These are phyloP conservation scores for Sternarchorhynchus goeldii DNA, from an alignment of 2,797 vertebrate genomes.

Conservation along the genomic window DNA sequence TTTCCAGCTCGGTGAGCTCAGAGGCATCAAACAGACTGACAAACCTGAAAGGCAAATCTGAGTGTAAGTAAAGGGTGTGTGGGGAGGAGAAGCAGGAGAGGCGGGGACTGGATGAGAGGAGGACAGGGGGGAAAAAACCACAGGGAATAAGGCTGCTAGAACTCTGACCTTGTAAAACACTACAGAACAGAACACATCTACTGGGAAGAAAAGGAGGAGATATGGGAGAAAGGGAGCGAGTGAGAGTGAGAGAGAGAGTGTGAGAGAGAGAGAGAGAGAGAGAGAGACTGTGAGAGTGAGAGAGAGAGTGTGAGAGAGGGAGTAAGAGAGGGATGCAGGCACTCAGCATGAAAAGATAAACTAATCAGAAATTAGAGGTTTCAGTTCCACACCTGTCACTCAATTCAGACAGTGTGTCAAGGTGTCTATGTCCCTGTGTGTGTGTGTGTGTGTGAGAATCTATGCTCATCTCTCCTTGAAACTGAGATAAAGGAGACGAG, in stretches of 20 bases:
- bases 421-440: neutral
- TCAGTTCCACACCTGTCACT: constrained; percentile 67
- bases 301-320: constrained; percentile 5
- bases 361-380: constrained; percentile 68
- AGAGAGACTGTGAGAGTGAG: constrained; percentile 40
- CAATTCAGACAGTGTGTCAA: constrained; percentile 53
- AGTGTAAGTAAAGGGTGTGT: constrained; percentile 11
- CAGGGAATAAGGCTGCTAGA: constrained; percentile 36
- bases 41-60: constrained; percentile 21
- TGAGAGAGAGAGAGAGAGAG: constrained; percentile 41
- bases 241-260: constrained; percentile 16
- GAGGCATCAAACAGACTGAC: constrained; percentile 19
- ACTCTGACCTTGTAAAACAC: constrained; percentile 31
- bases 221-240: constrained; percentile 23
- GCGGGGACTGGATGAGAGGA: constrained; percentile 31
- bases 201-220: constrained; percentile 31
- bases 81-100: neutral
- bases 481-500: constrained; percentile 10
- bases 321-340: constrained; percentile 33
- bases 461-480: neutral
- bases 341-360: constrained; percentile 64
- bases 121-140: constrained; percentile 15
- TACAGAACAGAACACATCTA: constrained; percentile 17
- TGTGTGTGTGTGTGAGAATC: neutral
- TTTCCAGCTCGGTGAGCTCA: constrained; percentile 4